Evolutionary conservation across 2,113 vertebrate species (phyloP).

Genomic region (Pomatorhinus ruficollis): DNA sequence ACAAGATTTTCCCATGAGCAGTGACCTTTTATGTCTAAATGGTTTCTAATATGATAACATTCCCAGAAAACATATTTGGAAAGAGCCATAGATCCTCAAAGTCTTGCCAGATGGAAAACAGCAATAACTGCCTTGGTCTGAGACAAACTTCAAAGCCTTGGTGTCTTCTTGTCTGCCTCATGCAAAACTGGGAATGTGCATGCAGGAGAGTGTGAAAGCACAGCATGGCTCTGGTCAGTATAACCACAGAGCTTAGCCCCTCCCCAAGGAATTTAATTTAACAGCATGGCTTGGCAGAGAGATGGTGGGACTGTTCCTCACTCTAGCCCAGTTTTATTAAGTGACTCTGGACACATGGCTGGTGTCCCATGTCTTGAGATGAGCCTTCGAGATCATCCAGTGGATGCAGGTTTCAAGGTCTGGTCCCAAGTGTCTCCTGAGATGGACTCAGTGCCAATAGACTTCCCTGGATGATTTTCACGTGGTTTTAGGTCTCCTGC

Average conservation of each 20-base stretch:
- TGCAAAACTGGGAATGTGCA: background rate
- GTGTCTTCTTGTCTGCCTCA: background rate
- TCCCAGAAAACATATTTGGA: slow-evolving; percentile 27
- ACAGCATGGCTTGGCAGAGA: background rate
- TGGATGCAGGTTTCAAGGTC: background rate
- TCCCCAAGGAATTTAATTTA: background rate
- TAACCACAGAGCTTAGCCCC: background rate
- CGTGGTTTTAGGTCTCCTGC: background rate
- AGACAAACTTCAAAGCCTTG: slow-evolving; percentile 34
- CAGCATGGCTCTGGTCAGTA: background rate
- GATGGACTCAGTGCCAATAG: background rate
- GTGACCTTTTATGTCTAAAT: background rate
- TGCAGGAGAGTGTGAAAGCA: background rate
- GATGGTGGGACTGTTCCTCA: background rate
- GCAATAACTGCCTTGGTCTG: background rate
- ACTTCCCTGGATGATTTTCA: background rate
- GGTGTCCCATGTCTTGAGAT: background rate
- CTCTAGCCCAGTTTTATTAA: background rate
- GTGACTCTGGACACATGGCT: background rate
- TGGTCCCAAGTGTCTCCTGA: background rate
- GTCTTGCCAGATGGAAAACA: slow-evolving; percentile 33
- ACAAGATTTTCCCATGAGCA: slow-evolving; percentile 58
- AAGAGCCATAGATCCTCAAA: background rate
- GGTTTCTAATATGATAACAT: background rate
- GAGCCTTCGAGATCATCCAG: background rate